Percentiles rank a stretch among this genome's conserved stretches.
Conservation (phyloP, 2,113 vertebrate species). For the Oryzias celebensis region DNA sequence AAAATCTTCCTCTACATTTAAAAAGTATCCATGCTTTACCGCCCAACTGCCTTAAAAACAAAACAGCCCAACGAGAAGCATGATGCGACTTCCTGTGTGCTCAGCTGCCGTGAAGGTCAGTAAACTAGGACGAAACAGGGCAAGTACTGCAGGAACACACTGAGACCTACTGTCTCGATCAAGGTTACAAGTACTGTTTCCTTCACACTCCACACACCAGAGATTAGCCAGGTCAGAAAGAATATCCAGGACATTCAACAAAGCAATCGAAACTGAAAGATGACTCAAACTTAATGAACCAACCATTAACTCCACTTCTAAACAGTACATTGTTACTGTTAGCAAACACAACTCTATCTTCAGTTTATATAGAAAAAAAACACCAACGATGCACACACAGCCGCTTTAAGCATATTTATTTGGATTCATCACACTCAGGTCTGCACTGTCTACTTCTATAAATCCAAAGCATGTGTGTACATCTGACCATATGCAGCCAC, state of each 20-base stretch:
- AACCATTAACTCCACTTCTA: too few relatives aligned
- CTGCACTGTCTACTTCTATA: slow-evolving; percentile 6
- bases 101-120: slow-evolving; percentile 61
- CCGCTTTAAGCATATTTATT: background rate
- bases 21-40: too few relatives aligned
- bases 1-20: too few relatives aligned
- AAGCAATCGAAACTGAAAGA: slow-evolving; percentile 16
- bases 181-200: slow-evolving; percentile 62
- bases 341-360: background rate
- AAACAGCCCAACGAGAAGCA: too few relatives aligned
- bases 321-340: background rate
- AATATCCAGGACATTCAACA: slow-evolving; percentile 59
- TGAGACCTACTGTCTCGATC: slow-evolving; percentile 63
- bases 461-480: slow-evolving; percentile 12
- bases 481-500: slow-evolving; percentile 16
- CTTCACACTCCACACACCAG: slow-evolving; percentile 58
- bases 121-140: slow-evolving; percentile 66
- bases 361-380: background rate
- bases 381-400: background rate
- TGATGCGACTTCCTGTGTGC: background rate
- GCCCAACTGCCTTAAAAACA: too few relatives aligned
- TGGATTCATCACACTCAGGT: background rate
- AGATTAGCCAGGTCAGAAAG: slow-evolving; percentile 70
- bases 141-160: slow-evolving; percentile 46
- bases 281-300: background rate